These are phyloP conservation scores for Cydia splendana DNA, from an alignment of 1,140 invertebrate species.

Conservation along the genomic window DNA sequence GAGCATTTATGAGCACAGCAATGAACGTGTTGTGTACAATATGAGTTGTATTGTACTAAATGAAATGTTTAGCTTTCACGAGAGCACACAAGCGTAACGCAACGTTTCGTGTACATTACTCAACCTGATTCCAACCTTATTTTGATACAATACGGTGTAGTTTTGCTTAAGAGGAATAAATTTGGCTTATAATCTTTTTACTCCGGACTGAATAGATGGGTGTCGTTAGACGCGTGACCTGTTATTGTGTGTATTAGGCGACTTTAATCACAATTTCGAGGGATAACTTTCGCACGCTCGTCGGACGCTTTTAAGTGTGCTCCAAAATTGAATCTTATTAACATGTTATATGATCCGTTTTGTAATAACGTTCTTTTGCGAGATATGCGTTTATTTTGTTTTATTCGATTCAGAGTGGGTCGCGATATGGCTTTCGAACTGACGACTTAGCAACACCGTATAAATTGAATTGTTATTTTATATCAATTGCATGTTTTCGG, in stretches of 20 bases:
- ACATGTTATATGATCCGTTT: not conserved
- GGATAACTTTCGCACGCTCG: slow-evolving; percentile 11
- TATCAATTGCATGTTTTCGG: slow-evolving; percentile 26
- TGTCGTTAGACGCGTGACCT: slow-evolving; percentile 75
- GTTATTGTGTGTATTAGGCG: slow-evolving; percentile 79
- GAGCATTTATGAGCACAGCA: slow-evolving; percentile 63
- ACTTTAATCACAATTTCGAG: slow-evolving; percentile 76
- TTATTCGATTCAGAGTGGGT: slow-evolving; percentile 55
- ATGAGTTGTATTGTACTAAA: slow-evolving; percentile 76
- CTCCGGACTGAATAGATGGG: slow-evolving; percentile 47
- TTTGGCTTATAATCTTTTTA: slow-evolving; percentile 56
- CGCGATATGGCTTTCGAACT: slow-evolving; percentile 72
- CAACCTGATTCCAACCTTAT: slow-evolving; percentile 17
- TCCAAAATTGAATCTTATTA: slow-evolving; percentile 5
- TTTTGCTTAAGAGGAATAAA: slow-evolving; percentile 34
- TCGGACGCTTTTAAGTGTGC: not conserved
- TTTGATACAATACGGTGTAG: not conserved
- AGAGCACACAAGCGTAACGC: slow-evolving; percentile 66
- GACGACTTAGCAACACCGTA: slow-evolving; percentile 65
- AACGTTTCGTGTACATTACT: slow-evolving; percentile 48
- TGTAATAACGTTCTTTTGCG: not conserved
- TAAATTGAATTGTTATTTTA: slow-evolving; percentile 66
- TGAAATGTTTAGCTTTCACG: slow-evolving; percentile 79
- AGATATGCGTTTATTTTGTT: not conserved
- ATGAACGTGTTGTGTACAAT: slow-evolving; percentile 73